These are phyloP conservation scores for Neoitamus cyanurus DNA, from an alignment of 2,888 invertebrate species.

Conservation along the genomic window DNA sequence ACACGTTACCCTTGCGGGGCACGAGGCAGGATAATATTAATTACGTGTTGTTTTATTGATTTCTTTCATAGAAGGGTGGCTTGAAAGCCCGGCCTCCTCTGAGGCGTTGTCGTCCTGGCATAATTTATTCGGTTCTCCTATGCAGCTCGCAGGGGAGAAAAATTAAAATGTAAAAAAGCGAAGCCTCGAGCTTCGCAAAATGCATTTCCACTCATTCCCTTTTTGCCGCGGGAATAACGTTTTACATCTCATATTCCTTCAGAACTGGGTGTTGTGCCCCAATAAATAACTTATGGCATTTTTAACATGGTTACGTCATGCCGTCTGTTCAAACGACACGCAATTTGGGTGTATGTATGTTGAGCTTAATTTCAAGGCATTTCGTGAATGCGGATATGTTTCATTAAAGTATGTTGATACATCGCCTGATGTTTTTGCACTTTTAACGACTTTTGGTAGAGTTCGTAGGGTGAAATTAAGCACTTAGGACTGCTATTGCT, in stretches of 20 bases:
- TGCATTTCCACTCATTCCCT: neutral
- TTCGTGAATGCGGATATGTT: neutral
- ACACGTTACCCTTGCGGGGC: neutral
- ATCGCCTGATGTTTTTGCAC: neutral
- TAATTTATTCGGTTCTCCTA: neutral
- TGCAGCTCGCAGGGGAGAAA: neutral
- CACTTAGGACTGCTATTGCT: too few species aligned
- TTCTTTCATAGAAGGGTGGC: neutral
- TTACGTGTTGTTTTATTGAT: constrained; percentile 38
- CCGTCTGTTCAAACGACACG: neutral
- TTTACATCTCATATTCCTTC: neutral
- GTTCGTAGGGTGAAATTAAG: too few species aligned
- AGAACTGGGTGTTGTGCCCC: neutral
- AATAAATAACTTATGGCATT: neutral
- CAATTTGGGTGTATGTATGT: neutral
- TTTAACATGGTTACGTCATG: neutral
- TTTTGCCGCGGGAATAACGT: neutral
- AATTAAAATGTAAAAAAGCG: neutral
- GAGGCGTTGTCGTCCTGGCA: neutral
- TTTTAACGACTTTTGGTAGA: neutral
- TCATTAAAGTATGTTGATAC: neutral
- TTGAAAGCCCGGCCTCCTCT: neutral
- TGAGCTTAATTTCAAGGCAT: neutral
- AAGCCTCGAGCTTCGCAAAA: neutral
- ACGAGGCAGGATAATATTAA: constrained; percentile 1